Evolutionary conservation across 2,113 vertebrate genomes (phyloP), one percentile per base, ranked within the genome.

Genomic region (Daubentonia madagascariensis): DNA sequence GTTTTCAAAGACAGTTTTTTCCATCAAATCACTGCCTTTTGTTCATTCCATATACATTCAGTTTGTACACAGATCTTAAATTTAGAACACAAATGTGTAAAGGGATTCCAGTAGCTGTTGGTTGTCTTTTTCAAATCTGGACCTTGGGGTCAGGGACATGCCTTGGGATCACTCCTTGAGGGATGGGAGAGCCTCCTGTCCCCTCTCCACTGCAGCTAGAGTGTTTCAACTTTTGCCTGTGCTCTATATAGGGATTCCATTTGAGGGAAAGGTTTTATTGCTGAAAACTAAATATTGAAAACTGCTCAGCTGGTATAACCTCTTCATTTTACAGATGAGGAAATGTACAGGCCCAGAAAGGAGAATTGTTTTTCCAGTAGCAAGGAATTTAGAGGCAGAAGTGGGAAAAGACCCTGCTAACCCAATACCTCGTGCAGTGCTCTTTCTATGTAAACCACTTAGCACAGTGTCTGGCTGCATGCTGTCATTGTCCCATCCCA

Each of bases 391-490:
- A 40, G 23, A 75, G 23, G 10, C 9, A 52, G 67, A 73, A 12
- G n/a, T 45, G 32, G 30, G 35, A 50, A 9, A 13, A 76, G 61
- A 16, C 37, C 8, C 57, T n/a, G 54, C 28, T 20, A 9, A 73
- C 28, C 45, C 22, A 6, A 6, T 25, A 16, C 35, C 11, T 25
- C 0, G 0, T 28, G 76, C 18, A 48, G 13, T 50, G 9, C 3
- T 76, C 63, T 61, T 59, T 76, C 35, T 45, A 0, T 11, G 8
- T 14, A 6, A 25, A 72, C 13, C 50, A 45, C 72, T 80, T 43
- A 37, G n/a, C 17, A 8, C 23, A 9, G 30, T 0, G 2, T 3
- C 9, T 9, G 30, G 8, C 12, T 70, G 18, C 25, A 13, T 40
- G 23, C 18, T 68, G 1, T 8, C 17, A 0, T 54, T 14, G 9